Base-by-base conservation (phyloP, 1,140 invertebrate genomes). In the Samia ricini region DNA sequence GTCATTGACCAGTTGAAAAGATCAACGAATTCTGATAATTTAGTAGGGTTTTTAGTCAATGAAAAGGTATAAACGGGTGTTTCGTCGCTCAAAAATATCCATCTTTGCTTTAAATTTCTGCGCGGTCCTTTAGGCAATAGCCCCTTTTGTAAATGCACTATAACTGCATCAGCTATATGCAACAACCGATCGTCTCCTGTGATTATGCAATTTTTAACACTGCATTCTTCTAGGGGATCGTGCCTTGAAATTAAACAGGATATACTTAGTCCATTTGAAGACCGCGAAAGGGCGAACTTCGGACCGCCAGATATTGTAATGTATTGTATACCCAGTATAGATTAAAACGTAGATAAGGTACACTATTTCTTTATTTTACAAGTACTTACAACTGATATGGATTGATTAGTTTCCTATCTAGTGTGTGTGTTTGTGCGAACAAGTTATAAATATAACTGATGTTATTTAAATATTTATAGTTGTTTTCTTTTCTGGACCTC, bases 1-100 rank as follows among this genome's bases (percentile, higher is more conserved):
- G 92, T 93, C 95, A 96, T 95, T 1, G 95, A 95, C 95, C 95
- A 95, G 77, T 96, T 95, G 73, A 96, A 95, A 7, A 93, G 19
- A 22, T 91, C 88, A 58, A 93, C 89, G 59, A 93, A 93, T 24
- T 91, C 71, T 23, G 64, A 36, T n/a, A 77, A 58, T 1, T 62
- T 68, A 0, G 69, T 72, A 29, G 19, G 56, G n/a, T 21, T 12
- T 24, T 22, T 56, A 3, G 81, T 56, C 70, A 79, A 64, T 6
- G 71, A 79, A 69, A 85, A 85, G 1, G 76, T 29, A 61, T 83
- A 59, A 2, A 23, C 50, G 10, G 85, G 81, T 0, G 82, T 80
- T 63, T 88, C 85, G 29, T 88, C 85, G 21, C 60, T 80, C 21
- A 85, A 61, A 63, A 88, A 88, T 56, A 85, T 71, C 85, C 85